Evolutionary conservation across 2,113 vertebrate genomes (phyloP), one percentile per base, ranked within the genome.

Genomic region (Tor tambroides): DNA sequence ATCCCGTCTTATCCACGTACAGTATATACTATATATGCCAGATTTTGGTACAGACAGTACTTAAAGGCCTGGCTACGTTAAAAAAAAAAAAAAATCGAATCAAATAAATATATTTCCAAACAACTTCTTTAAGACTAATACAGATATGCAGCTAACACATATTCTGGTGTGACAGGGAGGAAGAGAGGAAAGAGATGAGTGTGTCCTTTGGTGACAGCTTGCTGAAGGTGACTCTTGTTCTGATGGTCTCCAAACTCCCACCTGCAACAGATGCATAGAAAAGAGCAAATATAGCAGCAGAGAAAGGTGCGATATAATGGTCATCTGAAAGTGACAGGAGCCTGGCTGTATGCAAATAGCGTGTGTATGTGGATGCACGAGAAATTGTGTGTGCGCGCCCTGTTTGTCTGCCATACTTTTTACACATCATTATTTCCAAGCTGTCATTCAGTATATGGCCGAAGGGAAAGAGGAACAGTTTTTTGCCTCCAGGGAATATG

Each of bases 401-500:
- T 89, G 86, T 89, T 89, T 89, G 88, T 85, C 88, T 89, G 78
- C 74, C 78, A 72, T 61, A 87, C 76, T 71, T 83, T 89, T 67
- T 89, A 84, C 56, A 89, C 88, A 87, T 89, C 88, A 89, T 89
- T 89, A 89, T 89, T 89, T 89, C 63, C 83, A 83, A 82, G 71
- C 86, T 89, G 88, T 89, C 88, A 89, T 89, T 89, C 88, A 87
- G 86, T 85, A 87, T 85, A 85, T 89, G 88, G 88, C 88, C 86
- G 63, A 89, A 83, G 86, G 86, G 83, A 85, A 89, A 80, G 41
- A 85, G 85, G 86, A 89, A 84, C 71, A 85, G 86, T 84, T 86
- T 85, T 82, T 87, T 61, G 72, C 88, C 88, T 85, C 86, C 32
- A 83, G 86, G 88, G 88, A 79, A 85, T 87, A 72, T 85, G 83